Percentiles rank a stretch among this genome's conserved stretches.
phyloP scores from a whole-genome alignment of 2,888 invertebrate genomes.

The Neoscelio sp. region DNA sequence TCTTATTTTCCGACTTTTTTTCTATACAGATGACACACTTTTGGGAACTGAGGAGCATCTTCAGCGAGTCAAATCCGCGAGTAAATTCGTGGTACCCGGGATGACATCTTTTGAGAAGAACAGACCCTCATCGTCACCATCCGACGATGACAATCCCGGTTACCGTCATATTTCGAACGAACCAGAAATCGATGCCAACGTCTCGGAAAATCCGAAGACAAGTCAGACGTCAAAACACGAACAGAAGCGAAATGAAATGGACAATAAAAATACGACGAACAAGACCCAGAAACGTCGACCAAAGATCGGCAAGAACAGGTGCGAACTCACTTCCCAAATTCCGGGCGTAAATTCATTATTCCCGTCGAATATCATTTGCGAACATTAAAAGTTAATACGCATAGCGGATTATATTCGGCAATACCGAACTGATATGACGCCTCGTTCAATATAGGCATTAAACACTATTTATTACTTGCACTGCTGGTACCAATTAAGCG shows the following conservation, averaged over 20 bases:
- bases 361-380: background rate
- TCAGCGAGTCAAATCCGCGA: slow-evolving; percentile 82
- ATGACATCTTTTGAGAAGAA: slow-evolving; percentile 69
- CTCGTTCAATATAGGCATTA: slow-evolving; percentile 55
- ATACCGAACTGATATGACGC: slow-evolving; percentile 45
- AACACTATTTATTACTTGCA: slow-evolving; percentile 59
- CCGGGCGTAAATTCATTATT: too few species aligned
- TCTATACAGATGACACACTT: slow-evolving; percentile 78
- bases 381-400: slow-evolving; percentile 55
- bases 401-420: slow-evolving; percentile 38
- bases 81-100: slow-evolving; percentile 65
- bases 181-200: slow-evolving; percentile 71
- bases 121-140: slow-evolving; percentile 74
- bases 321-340: slow-evolving; percentile 33
- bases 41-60: slow-evolving; percentile 81
- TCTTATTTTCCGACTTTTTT: slow-evolving; percentile 40
- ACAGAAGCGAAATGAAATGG: slow-evolving; percentile 60
- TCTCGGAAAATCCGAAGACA: slow-evolving; percentile 65
- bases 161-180: slow-evolving; percentile 74
- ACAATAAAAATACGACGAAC: slow-evolving; percentile 55
- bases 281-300: slow-evolving; percentile 75
- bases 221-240: slow-evolving; percentile 70
- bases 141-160: slow-evolving; percentile 74
- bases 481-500: slow-evolving; percentile 62
- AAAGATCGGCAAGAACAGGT: slow-evolving; percentile 82